Conservation (phyloP, 1,140 invertebrate species). For the Musca vetustissima region DNA sequence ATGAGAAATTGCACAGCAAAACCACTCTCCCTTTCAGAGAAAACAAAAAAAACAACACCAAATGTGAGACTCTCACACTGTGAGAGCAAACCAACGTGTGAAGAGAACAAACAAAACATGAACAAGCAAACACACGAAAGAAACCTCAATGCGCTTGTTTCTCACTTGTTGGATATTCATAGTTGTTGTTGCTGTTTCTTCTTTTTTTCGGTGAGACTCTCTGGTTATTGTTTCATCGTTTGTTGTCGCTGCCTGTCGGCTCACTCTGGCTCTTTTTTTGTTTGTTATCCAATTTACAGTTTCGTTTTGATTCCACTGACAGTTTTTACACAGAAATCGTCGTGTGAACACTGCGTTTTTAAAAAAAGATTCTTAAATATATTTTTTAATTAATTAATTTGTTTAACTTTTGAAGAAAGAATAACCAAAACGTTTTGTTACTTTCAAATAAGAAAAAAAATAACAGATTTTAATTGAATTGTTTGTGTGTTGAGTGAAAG, state of each 20-base stretch:
- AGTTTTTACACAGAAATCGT: conserved; percentile 23
- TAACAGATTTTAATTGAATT: no score
- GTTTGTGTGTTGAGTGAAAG: neutral
- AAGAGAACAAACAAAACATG: no score
- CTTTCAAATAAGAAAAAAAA: neutral
- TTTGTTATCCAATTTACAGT: conserved; percentile 24
- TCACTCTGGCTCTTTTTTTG: neutral
- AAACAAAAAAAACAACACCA: no score
- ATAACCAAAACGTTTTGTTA: neutral
- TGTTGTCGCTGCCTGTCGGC: no score
- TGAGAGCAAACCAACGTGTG: no score
- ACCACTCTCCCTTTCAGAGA: no score
- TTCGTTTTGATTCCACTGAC: conserved; percentile 12
- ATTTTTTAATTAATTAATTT: neutral
- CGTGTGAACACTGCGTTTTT: conserved; percentile 11
- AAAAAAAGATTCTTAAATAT: no score
- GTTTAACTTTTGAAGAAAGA: neutral
- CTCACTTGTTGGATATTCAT: neutral
- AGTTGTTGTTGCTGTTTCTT: conserved; percentile 5
- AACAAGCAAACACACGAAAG: no score
- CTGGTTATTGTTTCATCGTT: neutral
- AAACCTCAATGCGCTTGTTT: no score
- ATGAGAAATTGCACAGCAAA: no score
- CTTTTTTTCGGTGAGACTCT: neutral
- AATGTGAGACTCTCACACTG: no score